A percentile compares a stretch with the other conserved stretches of the same genome.
phyloP scores from a whole-genome alignment of 2,113 vertebrate species.

The Haemorhous mexicanus region DNA sequence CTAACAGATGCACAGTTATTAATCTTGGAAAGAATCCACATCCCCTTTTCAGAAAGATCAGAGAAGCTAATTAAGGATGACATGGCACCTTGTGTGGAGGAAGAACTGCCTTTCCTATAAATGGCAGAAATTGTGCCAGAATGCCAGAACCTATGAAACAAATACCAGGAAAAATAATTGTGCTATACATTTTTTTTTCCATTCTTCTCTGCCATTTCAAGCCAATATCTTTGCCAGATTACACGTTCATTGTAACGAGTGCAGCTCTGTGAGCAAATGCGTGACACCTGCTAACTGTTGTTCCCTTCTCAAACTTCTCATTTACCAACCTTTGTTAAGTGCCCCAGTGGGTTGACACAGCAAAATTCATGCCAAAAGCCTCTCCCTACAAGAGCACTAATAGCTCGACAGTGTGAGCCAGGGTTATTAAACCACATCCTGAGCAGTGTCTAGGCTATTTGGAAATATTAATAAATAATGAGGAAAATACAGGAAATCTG shows the following conservation, averaged over 20 bases:
- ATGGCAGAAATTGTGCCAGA: background rate
- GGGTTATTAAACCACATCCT: conserved; percentile 43
- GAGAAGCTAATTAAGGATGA: conserved; percentile 46
- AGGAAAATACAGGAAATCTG: conserved; percentile 39
- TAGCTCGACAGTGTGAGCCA: background rate
- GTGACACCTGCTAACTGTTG: conserved; percentile 2
- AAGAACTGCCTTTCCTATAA: conserved; percentile 13
- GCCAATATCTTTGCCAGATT: background rate
- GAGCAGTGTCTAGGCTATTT: conserved; percentile 30
- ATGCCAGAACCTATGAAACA: background rate
- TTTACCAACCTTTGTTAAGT: conserved; percentile 10
- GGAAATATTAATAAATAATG: conserved; percentile 63
- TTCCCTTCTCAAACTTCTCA: background rate
- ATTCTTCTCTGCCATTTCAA: background rate
- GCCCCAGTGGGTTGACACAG: background rate
- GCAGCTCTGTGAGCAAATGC: background rate
- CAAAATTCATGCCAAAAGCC: background rate
- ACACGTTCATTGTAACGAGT: background rate
- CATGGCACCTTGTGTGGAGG: conserved; percentile 21
- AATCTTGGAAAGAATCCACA: conserved; percentile 55
- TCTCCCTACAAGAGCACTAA: background rate
- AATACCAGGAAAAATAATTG: background rate
- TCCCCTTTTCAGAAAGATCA: conserved; percentile 40
- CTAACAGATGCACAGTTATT: conserved; percentile 65
- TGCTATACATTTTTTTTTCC: background rate